Conservation (phyloP, 1,140 invertebrate species). For the Meteorus sp. region DNA sequence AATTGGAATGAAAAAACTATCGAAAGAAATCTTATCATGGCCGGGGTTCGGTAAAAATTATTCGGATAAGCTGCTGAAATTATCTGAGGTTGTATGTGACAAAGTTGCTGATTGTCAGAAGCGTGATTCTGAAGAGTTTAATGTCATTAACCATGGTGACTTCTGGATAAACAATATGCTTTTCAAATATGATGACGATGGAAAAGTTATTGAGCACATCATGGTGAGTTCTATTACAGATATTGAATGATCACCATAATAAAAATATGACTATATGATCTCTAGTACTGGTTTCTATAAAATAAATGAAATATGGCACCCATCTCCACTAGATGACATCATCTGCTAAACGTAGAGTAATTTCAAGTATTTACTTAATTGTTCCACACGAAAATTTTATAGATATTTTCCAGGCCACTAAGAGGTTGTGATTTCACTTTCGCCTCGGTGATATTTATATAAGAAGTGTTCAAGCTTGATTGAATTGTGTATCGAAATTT, state of each 20-base stretch:
- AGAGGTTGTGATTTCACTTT: too few species aligned
- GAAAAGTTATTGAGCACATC: conserved; percentile 57
- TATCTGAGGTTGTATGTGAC: conserved; percentile 41
- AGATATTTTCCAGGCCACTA: too few species aligned
- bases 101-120: conserved; percentile 37
- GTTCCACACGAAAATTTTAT: too few species aligned
- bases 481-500: too few species aligned
- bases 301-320: too few species aligned
- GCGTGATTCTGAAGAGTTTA: conserved; percentile 54
- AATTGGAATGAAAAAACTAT: conserved; percentile 34
- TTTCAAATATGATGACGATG: conserved; percentile 60
- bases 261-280: too few species aligned
- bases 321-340: too few species aligned
- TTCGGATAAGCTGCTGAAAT: conserved; percentile 48
- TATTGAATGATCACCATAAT: background rate
- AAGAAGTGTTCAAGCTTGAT: too few species aligned
- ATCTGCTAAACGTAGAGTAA: too few species aligned
- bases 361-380: too few species aligned
- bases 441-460: too few species aligned
- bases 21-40: conserved; percentile 44
- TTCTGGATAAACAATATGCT: conserved; percentile 70
- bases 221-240: conserved; percentile 56
- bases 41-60: conserved; percentile 49
- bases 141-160: conserved; percentile 69
- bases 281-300: too few species aligned